Evolutionary conservation across 1,140 invertebrate species (phyloP), one percentile per base, ranked within the genome.

Genomic region (Aphelenchoides avenae): DNA sequence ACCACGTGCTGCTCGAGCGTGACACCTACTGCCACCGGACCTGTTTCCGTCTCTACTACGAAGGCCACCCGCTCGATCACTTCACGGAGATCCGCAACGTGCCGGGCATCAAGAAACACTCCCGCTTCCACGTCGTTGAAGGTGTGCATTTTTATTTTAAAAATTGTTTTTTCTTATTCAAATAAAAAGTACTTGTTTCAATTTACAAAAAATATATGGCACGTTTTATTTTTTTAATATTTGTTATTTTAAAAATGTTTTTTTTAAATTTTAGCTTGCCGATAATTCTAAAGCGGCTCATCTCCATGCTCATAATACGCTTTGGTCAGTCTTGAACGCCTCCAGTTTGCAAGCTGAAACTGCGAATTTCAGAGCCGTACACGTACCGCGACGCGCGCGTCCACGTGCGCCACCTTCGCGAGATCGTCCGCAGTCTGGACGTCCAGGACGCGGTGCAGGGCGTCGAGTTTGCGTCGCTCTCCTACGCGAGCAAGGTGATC

Each of bases 311-410:
- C n/a, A n/a, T n/a, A n/a, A n/a, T n/a, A n/a, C n/a, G n/a, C n/a
- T n/a, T n/a, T n/a, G n/a, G n/a, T n/a, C n/a, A n/a, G n/a, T n/a
- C n/a, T n/a, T n/a, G n/a, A n/a, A n/a, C n/a, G n/a, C n/a, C n/a
- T n/a, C n/a, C n/a, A n/a, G n/a, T n/a, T n/a, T n/a, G n/a, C n/a
- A n/a, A n/a, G n/a, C n/a, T n/a, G n/a, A n/a, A n/a, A n/a, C n/a
- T n/a, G n/a, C n/a, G n/a, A n/a, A n/a, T 39, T 63, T 49, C 27
- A 61, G 59, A 64, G 39, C 59, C 59, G 5, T 61, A 61, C 26
- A 64, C 50, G 27, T 22, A 62, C 7, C 15, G 59, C 2, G 59
- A 61, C 13, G 59, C 59, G 0, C 60, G 59, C 15, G 29, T 64
- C 18, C 59, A 61, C 39, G 39, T 61, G 36, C 59, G 59, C 26